phyloP scores from a whole-genome alignment of 1,140 invertebrate genomes.

The Whitmania pigra region DNA sequence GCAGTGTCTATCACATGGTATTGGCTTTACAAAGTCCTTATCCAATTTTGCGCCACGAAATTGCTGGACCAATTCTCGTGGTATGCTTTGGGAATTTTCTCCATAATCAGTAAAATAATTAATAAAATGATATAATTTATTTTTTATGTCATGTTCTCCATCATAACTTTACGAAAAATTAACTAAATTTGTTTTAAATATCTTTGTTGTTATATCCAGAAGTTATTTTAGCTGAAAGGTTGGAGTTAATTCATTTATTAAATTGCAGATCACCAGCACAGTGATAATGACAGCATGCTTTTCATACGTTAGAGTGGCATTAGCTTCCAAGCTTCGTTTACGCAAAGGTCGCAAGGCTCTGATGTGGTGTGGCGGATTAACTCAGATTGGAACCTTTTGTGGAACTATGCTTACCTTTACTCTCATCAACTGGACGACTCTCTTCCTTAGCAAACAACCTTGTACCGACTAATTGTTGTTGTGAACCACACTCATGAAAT shows the following conservation, averaged over 20 bases:
- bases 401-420: slow-evolving; percentile 59
- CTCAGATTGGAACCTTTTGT: slow-evolving; percentile 63
- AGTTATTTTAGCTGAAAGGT: background rate
- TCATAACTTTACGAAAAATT: too few relatives aligned
- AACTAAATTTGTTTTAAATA: background rate
- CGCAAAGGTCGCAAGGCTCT: slow-evolving; percentile 46
- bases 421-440: too few relatives aligned
- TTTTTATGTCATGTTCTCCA: too few relatives aligned
- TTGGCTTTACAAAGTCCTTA: slow-evolving; percentile 17
- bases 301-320: slow-evolving; percentile 67
- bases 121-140: too few relatives aligned
- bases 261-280: slow-evolving; percentile 56
- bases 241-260: background rate
- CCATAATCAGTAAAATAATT: too few relatives aligned
- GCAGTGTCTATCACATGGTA: background rate
- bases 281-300: slow-evolving; percentile 54
- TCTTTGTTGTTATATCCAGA: too few relatives aligned
- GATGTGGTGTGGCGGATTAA: slow-evolving; percentile 61
- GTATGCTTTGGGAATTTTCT: background rate
- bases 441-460: too few relatives aligned
- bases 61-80: slow-evolving; percentile 4
- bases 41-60: background rate
- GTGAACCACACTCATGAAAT: too few relatives aligned
- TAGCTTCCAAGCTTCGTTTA: slow-evolving; percentile 57
- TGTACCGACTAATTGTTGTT: too few relatives aligned